Percentiles rank a stretch among this genome's conserved stretches.
phyloP scores from a whole-genome alignment of 2,888 invertebrate species.

The Tachystola acroxantha region DNA sequence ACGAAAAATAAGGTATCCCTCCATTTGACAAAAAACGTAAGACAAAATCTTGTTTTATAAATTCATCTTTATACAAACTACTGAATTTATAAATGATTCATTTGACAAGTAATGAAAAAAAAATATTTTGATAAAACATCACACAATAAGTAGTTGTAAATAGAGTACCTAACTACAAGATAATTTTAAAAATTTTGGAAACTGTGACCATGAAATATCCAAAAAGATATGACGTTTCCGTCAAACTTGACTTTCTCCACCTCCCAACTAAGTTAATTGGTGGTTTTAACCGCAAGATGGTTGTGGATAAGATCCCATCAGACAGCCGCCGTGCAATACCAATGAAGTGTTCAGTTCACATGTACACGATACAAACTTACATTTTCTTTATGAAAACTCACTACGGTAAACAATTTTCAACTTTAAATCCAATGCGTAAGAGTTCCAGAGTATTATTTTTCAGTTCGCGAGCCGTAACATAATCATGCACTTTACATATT shows the following conservation, averaged over 20 bases:
- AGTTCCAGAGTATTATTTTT: background rate
- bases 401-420: slow-evolving; percentile 1
- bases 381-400: background rate
- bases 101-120: no score
- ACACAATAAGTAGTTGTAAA: no score
- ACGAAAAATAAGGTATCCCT: no score
- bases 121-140: no score
- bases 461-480: slow-evolving; percentile 2
- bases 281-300: slow-evolving; percentile 15
- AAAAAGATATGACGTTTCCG: no score
- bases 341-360: slow-evolving; percentile 3
- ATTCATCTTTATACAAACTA: no score
- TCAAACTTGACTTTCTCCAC: background rate
- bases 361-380: background rate
- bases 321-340: slow-evolving; percentile 10
- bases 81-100: no score
- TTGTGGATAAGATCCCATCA: slow-evolving; percentile 23
- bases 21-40: no score
- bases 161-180: no score
- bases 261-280: slow-evolving; percentile 8
- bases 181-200: no score
- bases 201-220: no score
- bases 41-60: no score
- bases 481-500: slow-evolving; percentile 22
- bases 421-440: background rate